Base-by-base conservation (phyloP, 2,113 vertebrate species). In the Piprites chloris region DNA sequence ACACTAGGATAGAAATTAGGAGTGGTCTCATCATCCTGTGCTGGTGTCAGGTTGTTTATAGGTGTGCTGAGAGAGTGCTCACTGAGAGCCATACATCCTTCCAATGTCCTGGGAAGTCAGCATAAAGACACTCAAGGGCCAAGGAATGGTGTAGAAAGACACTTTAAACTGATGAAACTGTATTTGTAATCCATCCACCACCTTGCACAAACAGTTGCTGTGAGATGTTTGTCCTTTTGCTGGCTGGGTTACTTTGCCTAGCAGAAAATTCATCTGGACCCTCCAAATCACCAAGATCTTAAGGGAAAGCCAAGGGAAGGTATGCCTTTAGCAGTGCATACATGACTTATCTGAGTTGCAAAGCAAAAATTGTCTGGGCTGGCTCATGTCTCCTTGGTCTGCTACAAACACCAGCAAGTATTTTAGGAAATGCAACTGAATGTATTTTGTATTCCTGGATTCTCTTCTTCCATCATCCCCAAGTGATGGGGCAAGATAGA, bases 271-370 rank as follows among this genome's bases (percentile, higher is more conserved):
- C 41, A 37, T 23, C 47, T 35, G 30, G 19, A 87, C 21, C 18
- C 42, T 35, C 52, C 26, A 67, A 74, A 59, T 44, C 28, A 42
- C 9, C 69, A 35, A 17, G 11, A 78, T 6, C 33, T 94, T 59
- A 49, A 71, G 30, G 14, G 12, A 74, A 62, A 84, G 8, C 15
- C 55, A 67, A 49, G 17, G 19, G 5, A 53, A 59, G 3, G 7
- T 63, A 88, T 81, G 15, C 9, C 26, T 81, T 89, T 41, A 82
- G 30, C 27, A 52, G 2, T 10, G 9, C 6, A 32, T 24, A 28
- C 3, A 1, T n/a, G 39, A 39, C 8, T 33, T 44, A 18, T 18
- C 12, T 37, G 32, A 0, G 0, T 47, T 11, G 3, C 35, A 63
- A 59, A 62, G 27, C 14, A 76, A 79, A 49, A 76, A 41, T 21